Base-by-base conservation (phyloP, 1,140 invertebrate genomes). In the Aphidius ervi region DNA sequence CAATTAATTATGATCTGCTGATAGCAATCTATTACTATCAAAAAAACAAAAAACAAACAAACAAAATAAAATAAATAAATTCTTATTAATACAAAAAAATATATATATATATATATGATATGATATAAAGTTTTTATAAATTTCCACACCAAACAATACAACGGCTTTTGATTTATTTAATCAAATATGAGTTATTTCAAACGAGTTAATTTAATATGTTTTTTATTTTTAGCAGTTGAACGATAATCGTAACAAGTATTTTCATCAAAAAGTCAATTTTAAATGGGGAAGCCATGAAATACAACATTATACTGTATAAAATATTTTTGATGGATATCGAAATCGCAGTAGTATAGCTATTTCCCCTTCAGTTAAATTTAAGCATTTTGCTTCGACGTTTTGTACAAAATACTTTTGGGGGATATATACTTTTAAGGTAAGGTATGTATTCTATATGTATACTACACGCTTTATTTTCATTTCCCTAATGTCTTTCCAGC, bases 401-500 rank as follows among this genome's bases (percentile, higher is more conserved):
- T 39, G 52, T 54, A 54, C 39, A 10, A 54, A 54, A 54, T 54
- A 31, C 23, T 31, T 31, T 31, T 31, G 23, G 23, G 23, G 23
- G 2, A 41, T 54, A 43, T 40, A 16, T 54, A 39, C 39, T 16
- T 16, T 16, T 16, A 16, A 16, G 16, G 16, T 16, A 16, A 16
- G 16, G 16, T 16, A 16, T 16, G 16, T 16, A 16, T 16, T 16
- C 37, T 42, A 42, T 20, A 54, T 37, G 39, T 54, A 54, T 41
- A 39, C 52, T 59, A 10, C n/a, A 53, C 40, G 47, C 39, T 53
- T 39, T 40, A n/a, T 48, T 16, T 4, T 68, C 68, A 80, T 80
- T 79, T 80, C 71, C 78, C 75, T 78, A 79, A 79, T 80, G 76
- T 74, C 71, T 76, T 31, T 78, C 70, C 76, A 78, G 70, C 68